Evolutionary conservation across 2,888 invertebrate genomes (phyloP), one percentile per base, ranked within the genome.

Genomic region (Habroteleia sp.): DNA sequence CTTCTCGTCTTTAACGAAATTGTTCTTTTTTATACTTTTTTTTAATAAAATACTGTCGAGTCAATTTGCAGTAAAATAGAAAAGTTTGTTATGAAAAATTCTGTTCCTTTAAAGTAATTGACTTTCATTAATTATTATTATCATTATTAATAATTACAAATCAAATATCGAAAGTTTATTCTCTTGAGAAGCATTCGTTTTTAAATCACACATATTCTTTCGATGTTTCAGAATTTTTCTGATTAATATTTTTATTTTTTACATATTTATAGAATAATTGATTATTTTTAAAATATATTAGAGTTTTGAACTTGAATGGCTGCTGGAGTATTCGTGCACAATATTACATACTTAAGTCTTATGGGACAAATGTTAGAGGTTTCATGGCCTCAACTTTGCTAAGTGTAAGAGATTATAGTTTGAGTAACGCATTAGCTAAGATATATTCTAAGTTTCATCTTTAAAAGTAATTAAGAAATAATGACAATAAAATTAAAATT

Each of bases 391-490:
- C 27, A 50, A 65, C 20, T 65, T 65, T 33, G 42, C 42, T 52
- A 65, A 52, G 52, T 65, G 52, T 65, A 52, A 42, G 63, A 52
- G 63, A 65, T 65, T 65, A 52, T 52, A 52, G 63, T 65, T 52
- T 65, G 35, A 52, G 52, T 50, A 63, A 63, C 42, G 33, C 42
- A 65, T 65, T 52, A 63, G 50, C 35, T 14, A 7, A 31, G 17
- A 16, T 16, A 63, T 41, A 50, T 41, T 63, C 63, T 27, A 42
- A 63, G 50, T 63, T 63, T 52, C 62, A 39, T 39, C 62, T 62
- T 62, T 14, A 23, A 17, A 39, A 39, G 27, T 31, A 48, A 39
- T 62, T 27, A 23, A 20, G 27, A 6, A 33, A 44, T 25, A 10
- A 42, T 31, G 42, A 23, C 42, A 14, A 23, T 37, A 46, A 60